Conservation (phyloP, 2,113 vertebrate species). For the Sylvilagus bachmani region DNA sequence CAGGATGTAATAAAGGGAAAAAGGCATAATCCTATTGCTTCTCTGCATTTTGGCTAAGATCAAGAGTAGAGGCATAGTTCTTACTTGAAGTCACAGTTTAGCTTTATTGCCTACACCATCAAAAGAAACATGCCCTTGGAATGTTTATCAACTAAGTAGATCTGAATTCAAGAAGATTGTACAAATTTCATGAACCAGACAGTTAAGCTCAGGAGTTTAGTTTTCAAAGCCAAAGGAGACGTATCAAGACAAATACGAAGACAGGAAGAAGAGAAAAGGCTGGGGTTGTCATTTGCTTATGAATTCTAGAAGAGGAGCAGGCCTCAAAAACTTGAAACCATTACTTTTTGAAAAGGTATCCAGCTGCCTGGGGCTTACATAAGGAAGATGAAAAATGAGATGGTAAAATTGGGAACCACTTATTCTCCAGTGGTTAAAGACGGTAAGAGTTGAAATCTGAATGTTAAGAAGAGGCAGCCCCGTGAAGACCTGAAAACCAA, state of each 20-base stretch:
- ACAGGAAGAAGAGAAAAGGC: not conserved
- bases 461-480: not conserved
- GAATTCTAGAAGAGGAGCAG: not conserved
- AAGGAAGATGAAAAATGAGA: not conserved
- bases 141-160: constrained; percentile 28
- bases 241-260: constrained; percentile 26
- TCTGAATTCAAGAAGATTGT: constrained; percentile 40
- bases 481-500: not conserved
- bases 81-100: not conserved
- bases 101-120: not conserved
- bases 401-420: not conserved
- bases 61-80: not conserved
- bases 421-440: fast-evolving
- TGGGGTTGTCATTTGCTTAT: not conserved
- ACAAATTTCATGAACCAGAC: not conserved
- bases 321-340: not conserved
- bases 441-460: not conserved
- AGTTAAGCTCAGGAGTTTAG: constrained; percentile 2
- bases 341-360: not conserved
- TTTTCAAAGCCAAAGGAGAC: constrained; percentile 31
- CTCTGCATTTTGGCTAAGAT: no score
- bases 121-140: not conserved
- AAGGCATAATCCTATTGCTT: not conserved
- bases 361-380: not conserved
- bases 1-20: not conserved